These are phyloP conservation scores for Dipodomys spectabilis DNA, from an alignment of 2,113 vertebrate genomes.

Conservation along the genomic window DNA sequence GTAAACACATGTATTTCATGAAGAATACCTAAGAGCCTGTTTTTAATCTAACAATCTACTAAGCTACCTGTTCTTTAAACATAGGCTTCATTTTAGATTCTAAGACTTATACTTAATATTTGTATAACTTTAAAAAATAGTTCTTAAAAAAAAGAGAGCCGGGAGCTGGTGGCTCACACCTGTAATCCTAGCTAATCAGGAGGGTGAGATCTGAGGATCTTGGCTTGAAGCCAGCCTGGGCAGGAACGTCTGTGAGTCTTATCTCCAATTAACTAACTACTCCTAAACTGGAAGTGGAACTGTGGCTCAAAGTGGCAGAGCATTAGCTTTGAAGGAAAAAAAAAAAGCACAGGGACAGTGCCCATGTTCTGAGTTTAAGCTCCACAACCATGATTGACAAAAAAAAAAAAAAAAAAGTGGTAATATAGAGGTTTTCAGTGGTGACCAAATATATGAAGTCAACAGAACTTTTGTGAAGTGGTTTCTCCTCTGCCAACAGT, in stretches of 20 bases:
- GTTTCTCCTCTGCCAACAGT: constrained; percentile 15
- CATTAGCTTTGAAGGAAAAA: not conserved
- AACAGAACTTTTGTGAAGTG: not conserved
- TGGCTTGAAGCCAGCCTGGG: too few relatives aligned
- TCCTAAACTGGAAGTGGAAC: too few relatives aligned
- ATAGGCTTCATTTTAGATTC: not conserved
- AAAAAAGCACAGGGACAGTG: not conserved
- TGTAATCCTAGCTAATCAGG: too few relatives aligned
- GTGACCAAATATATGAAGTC: not conserved
- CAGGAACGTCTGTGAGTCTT: too few relatives aligned
- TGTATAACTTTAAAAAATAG: constrained; percentile 16
- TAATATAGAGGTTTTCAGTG: not conserved
- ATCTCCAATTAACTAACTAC: too few relatives aligned
- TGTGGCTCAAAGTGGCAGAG: too few relatives aligned
- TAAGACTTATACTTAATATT: constrained; percentile 19
- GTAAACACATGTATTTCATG: constrained; percentile 18
- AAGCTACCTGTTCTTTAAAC: constrained; percentile 5
- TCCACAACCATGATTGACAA: too few relatives aligned
- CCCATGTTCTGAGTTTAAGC: too few relatives aligned
- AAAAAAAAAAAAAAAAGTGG: too few relatives aligned
- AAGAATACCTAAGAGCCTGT: not conserved
- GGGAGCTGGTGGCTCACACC: not conserved
- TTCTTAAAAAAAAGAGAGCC: not conserved
- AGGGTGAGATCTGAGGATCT: too few relatives aligned
- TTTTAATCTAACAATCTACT: constrained; percentile 35